Evolutionary conservation across 2,797 vertebrate species (phyloP), one percentile per base, ranked within the genome.

Genomic region (Myripristis jacobus): DNA sequence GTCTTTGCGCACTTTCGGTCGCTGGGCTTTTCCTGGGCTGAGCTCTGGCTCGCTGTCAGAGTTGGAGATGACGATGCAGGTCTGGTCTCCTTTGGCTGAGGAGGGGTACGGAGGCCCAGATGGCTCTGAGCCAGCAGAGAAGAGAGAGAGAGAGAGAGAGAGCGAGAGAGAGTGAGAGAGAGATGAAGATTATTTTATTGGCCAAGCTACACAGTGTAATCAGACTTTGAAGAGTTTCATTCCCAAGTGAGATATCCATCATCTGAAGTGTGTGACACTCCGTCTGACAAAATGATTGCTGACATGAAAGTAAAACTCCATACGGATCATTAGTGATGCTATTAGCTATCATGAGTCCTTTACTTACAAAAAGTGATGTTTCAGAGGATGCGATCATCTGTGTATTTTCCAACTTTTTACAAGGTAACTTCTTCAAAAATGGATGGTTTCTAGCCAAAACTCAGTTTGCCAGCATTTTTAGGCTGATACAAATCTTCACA

Each of bases 271-370:
- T 66, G 77, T 58, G 72, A 70, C 74, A 19, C 22, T 36, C 38
- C 76, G 83, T 56, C 73, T 80, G 84, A 89, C 83, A 88, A 82
- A 85, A 81, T 79, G 77, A 86, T 82, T 85, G 69, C 83, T 77
- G 86, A 86, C 86, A 84, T 80, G 72, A 86, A 82, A 90, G 83
- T 88, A 85, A 76, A 87, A 88, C 77, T 88, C 84, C 83, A 87
- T 84, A 81, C 77, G 86, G 81, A 79, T 86, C 84, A 89, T 91
- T 87, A 88, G 74, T 54, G 82, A 79, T 43, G 70, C 81, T 84
- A 85, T 88, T 75, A 82, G 76, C 71, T 6, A 58, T 79, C 71
- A 69, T 79, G 77, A 79, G 80, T 77, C 70, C n/a, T n/a, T n/a
- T n/a, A n/a, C 60, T 83, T 46, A 8, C 10, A 16, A 34, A 13